Percentiles rank a stretch among this genome's conserved stretches.
These are phyloP conservation scores for Peromyscus polionotus DNA, from an alignment of 2,113 vertebrate genomes.

Conservation along the genomic window DNA sequence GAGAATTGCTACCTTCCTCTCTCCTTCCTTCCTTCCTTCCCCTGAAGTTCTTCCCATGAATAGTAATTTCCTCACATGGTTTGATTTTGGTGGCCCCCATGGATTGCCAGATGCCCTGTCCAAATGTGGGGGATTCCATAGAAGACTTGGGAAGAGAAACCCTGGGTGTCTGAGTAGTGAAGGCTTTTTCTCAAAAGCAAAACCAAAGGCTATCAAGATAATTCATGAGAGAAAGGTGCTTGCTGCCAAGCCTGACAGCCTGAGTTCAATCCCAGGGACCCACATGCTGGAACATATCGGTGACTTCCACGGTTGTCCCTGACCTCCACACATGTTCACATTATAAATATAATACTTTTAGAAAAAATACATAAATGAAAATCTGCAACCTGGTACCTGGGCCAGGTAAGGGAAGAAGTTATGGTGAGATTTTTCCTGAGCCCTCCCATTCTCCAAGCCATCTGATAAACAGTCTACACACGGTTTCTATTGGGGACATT, in stretches of 20 bases:
- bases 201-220: background rate
- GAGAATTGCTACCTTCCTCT: no score
- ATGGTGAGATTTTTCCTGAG: no score
- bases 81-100: background rate
- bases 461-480: no score
- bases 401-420: no score
- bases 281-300: background rate
- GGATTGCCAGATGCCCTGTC: background rate
- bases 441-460: no score
- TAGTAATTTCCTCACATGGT: background rate
- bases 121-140: background rate
- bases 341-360: background rate
- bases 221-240: background rate
- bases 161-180: background rate
- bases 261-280: background rate
- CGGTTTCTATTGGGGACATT: no score
- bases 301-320: background rate
- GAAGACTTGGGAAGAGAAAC: background rate
- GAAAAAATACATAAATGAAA: background rate
- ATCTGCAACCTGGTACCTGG: no score
- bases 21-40: background rate
- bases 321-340: background rate
- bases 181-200: background rate
- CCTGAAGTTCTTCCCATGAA: background rate
- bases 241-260: background rate